Conservation (phyloP, 2,113 vertebrate species). For the Natator depressus region DNA sequence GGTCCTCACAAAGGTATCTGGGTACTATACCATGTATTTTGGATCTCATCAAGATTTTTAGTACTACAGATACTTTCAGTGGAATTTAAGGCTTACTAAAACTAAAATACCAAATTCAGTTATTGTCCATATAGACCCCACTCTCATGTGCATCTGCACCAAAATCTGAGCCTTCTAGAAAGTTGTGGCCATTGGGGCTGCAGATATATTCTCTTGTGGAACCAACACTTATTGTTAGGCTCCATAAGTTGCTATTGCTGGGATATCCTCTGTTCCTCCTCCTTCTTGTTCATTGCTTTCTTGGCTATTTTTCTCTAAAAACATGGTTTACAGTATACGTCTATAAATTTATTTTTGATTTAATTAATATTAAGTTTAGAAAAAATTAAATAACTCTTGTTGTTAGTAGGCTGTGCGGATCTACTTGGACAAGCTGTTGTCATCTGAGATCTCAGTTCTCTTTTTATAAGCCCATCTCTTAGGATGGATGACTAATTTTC, state of each 20-base stretch:
- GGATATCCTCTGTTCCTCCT: neutral
- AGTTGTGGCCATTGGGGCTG: neutral
- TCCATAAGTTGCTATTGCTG: neutral
- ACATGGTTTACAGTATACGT: neutral
- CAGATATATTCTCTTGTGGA: neutral
- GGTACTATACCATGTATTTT: neutral
- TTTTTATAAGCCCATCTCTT: neutral
- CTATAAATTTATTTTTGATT: neutral
- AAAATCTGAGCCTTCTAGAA: neutral
- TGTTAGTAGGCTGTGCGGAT: neutral
- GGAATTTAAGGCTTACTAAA: neutral
- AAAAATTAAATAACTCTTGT: neutral
- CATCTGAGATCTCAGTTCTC: neutral
- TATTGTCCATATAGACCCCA: neutral
- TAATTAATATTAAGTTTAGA: neutral
- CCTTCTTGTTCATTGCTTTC: neutral
- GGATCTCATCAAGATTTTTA: neutral
- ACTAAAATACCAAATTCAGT: neutral
- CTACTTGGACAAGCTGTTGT: neutral
- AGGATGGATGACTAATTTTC: neutral
- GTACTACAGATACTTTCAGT: neutral
- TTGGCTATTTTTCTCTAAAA: neutral
- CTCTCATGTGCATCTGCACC: neutral
- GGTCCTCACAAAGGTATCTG: neutral
- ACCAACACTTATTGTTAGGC: neutral